phyloP scores from a whole-genome alignment of 2,888 invertebrate genomes.

The Octonoba sinensis region DNA sequence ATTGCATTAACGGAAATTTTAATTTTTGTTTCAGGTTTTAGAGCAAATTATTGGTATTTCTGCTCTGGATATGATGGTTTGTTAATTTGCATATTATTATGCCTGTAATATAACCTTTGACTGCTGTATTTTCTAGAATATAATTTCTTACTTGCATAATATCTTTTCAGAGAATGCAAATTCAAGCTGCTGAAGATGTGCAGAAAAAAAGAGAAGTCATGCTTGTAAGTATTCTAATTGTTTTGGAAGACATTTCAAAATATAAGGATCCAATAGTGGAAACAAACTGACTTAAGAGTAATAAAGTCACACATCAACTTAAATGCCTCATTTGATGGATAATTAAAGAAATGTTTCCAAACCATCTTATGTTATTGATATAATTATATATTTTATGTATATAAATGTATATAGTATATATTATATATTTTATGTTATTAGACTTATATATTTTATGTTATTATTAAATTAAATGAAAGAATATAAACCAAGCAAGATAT shows the following conservation, averaged over 20 bases:
- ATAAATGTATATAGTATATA: too few species aligned
- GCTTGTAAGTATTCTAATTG: conserved; percentile 16
- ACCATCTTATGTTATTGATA: too few species aligned
- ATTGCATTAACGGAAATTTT: not conserved
- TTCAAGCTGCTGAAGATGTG: conserved; percentile 15
- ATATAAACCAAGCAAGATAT: too few species aligned
- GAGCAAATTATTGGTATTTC: conserved; percentile 53
- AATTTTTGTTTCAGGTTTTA: conserved; percentile 34
- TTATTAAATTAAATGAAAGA: too few species aligned
- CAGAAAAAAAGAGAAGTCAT: conserved; percentile 31
- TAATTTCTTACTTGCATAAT: not conserved
- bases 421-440: too few species aligned
- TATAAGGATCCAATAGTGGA: too few species aligned
- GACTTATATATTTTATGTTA: too few species aligned
- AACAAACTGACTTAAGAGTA: too few species aligned
- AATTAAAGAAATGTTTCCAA: not conserved
- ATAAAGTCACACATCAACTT: too few species aligned
- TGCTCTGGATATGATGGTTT: conserved; percentile 39
- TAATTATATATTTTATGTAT: too few species aligned
- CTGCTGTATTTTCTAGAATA: not conserved
- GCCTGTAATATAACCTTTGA: not conserved
- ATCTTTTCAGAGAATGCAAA: conserved; percentile 31
- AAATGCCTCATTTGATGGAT: not conserved
- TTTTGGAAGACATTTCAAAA: too few species aligned
- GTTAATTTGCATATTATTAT: conserved; percentile 8